Evolutionary conservation across 35 echinoderm and acorn worm genomes (phyloP).

Genomic region (Amphiura filiformis): DNA sequence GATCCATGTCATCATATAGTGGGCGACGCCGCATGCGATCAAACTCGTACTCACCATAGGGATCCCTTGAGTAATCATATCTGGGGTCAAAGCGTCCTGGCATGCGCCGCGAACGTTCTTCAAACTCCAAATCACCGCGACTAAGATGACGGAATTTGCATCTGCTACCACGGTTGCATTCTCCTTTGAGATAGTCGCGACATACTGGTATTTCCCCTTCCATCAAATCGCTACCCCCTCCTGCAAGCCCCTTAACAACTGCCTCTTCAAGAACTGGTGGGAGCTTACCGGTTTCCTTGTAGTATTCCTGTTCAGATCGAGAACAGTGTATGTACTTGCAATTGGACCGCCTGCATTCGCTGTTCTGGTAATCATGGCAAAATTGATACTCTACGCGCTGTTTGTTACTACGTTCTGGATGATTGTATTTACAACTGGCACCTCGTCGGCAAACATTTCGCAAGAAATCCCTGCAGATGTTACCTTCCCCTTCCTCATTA

Average conservation of each 20-base stretch:
- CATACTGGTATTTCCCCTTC: slow-evolving; percentile 80
- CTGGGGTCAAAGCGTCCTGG: neutral
- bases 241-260: neutral
- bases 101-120: slow-evolving; percentile 57
- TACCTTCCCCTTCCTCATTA: neutral
- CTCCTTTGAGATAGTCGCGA: slow-evolving; percentile 74
- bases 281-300: slow-evolving; percentile 74
- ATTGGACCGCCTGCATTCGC: slow-evolving; percentile 70
- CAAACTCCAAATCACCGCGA: slow-evolving; percentile 83
- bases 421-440: slow-evolving; percentile 85
- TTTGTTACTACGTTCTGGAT: slow-evolving; percentile 72
- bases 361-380: slow-evolving; percentile 98
- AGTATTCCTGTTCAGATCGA: slow-evolving; percentile 84
- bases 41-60: slow-evolving; percentile 62
- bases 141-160: slow-evolving; percentile 92
- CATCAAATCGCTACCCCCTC: neutral
- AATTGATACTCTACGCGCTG: slow-evolving; percentile 43
- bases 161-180: slow-evolving; percentile 68
- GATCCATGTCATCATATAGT: slow-evolving; percentile 9
- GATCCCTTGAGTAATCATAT: slow-evolving; percentile 9
- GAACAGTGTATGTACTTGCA: slow-evolving; percentile 89
- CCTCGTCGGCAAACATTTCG: slow-evolving; percentile 95
- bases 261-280: slow-evolving; percentile 58
- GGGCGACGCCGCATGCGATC: slow-evolving; percentile 50
- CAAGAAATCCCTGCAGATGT: slow-evolving; percentile 90